These are phyloP conservation scores for Penaeus indicus DNA, from an alignment of 1,140 invertebrate species.

Conservation along the genomic window DNA sequence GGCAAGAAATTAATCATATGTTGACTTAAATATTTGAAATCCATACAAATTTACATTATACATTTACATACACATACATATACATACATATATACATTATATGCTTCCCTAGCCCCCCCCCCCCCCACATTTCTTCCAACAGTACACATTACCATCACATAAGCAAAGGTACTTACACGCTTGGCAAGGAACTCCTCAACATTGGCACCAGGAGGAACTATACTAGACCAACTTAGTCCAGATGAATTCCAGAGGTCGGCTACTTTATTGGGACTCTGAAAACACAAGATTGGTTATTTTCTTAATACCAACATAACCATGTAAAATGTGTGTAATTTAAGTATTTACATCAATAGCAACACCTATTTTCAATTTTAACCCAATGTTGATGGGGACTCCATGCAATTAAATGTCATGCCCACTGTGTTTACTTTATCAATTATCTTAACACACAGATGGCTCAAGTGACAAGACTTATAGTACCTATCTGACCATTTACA, in stretches of 20 bases:
- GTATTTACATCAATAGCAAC: background rate
- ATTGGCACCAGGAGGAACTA: conserved; percentile 44
- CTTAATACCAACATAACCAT: background rate
- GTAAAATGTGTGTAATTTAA: background rate
- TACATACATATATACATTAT: background rate
- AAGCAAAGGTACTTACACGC: conserved; percentile 36
- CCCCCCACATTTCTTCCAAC: background rate
- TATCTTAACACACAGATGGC: no score
- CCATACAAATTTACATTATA: background rate
- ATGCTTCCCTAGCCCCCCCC: background rate
- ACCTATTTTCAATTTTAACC: no score
- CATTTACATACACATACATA: no score
- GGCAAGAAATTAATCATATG: background rate
- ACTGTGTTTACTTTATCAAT: no score
- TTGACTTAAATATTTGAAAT: background rate
- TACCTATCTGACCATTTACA: no score
- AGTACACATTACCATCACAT: background rate
- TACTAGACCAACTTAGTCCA: conserved; percentile 46
- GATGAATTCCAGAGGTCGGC: conserved; percentile 56
- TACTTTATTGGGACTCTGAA: conserved; percentile 56
- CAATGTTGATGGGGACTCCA: no score
- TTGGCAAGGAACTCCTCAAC: conserved; percentile 44
- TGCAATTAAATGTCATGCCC: no score
- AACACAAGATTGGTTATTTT: background rate
- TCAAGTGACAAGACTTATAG: no score